A percentile compares a stretch with the other conserved stretches of the same genome.
Evolutionary conservation across 2,113 vertebrate species (phyloP).

Genomic region (Gyps fulvus): DNA sequence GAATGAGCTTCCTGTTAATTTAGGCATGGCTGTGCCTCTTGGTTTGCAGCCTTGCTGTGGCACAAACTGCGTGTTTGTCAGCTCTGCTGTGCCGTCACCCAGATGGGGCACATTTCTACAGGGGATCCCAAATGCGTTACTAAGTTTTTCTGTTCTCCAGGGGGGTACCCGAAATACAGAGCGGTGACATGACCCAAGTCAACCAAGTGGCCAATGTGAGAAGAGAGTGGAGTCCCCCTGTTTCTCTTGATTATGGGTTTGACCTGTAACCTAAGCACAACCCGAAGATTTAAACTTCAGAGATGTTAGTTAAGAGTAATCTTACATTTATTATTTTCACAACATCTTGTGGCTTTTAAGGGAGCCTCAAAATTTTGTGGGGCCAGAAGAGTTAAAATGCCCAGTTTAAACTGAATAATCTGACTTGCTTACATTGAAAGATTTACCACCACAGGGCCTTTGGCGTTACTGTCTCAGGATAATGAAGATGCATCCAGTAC

Average conservation of each 20-base stretch:
- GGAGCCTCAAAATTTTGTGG: background rate
- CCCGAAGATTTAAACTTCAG: background rate
- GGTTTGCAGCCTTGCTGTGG: background rate
- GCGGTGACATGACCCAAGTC: background rate
- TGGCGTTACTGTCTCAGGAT: background rate
- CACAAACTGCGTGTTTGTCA: accelerated
- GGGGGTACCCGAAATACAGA: background rate
- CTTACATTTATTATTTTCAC: background rate
- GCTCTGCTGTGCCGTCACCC: background rate
- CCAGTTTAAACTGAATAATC: background rate
- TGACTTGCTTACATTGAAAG: background rate
- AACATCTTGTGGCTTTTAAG: background rate
- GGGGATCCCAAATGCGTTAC: background rate
- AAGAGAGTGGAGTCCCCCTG: background rate
- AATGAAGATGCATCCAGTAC: background rate
- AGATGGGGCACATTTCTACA: background rate
- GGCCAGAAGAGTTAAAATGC: background rate
- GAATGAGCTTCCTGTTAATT: background rate
- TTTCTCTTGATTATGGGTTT: background rate
- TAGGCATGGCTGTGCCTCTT: background rate
- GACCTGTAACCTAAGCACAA: background rate
- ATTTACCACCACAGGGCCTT: background rate
- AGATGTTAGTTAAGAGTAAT: background rate
- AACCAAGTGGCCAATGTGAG: background rate
- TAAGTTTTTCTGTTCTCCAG: background rate